A percentile compares a stretch with the other conserved stretches of the same genome.
Conservation (phyloP, 2,113 vertebrate genomes). For the Cichladusa arquata region DNA sequence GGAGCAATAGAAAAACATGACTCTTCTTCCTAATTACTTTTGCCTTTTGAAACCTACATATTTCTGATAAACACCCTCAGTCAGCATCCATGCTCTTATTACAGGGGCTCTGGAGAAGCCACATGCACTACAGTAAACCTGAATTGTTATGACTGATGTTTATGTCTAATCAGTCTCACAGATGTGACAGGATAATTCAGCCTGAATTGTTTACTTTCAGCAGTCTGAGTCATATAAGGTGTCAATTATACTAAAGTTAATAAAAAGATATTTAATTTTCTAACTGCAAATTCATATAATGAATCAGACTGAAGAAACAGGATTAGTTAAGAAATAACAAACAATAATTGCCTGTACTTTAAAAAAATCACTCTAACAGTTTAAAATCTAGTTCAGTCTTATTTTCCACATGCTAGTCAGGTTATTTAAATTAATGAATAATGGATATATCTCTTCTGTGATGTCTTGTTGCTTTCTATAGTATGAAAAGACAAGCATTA, state of each 20-base stretch:
- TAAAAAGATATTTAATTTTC: conserved; percentile 22
- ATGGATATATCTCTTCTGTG: conserved; percentile 59
- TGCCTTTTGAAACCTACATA: not conserved
- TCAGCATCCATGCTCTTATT: not conserved
- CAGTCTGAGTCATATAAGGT: conserved; percentile 11
- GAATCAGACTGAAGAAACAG: conserved; percentile 18
- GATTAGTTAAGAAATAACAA: conserved; percentile 13
- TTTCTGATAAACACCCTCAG: not conserved
- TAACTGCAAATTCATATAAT: not conserved
- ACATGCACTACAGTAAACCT: not conserved
- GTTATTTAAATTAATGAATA: conserved; percentile 71
- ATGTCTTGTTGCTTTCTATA: conserved; percentile 36
- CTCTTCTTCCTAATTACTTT: not conserved
- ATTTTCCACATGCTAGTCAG: not conserved
- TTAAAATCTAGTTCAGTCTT: not conserved
- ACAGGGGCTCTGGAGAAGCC: not conserved
- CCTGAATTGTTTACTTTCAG: not conserved
- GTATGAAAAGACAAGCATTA: conserved; percentile 27
- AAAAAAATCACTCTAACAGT: not conserved
- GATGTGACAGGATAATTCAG: not conserved
- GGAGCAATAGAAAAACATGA: not conserved
- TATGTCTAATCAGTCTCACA: not conserved
- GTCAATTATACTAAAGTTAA: not conserved
- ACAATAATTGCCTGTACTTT: not conserved
- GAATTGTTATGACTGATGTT: not conserved